Evolutionary conservation across 2,113 vertebrate species (phyloP).

Genomic region (Phaethornis superciliosus): DNA sequence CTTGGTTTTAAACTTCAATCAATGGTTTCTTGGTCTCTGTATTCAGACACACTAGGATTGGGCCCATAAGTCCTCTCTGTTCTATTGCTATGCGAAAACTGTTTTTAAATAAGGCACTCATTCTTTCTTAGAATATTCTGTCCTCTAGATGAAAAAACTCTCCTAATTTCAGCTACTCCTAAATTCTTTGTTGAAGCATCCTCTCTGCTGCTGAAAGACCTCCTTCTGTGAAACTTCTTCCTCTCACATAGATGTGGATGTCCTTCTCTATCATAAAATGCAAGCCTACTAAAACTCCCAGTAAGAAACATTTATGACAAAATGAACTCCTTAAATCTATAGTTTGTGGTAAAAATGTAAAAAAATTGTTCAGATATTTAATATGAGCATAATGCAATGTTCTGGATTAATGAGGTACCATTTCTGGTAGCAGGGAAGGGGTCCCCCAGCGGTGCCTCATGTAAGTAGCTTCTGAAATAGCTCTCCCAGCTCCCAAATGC

Average conservation of each 20-base stretch:
- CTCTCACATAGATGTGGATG: background rate
- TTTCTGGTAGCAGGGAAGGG: too few species aligned
- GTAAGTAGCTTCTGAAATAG: too few species aligned
- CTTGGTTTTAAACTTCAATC: background rate
- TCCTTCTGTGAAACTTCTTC: background rate
- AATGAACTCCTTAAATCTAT: background rate
- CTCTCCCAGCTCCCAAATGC: too few species aligned
- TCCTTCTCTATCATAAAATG: background rate
- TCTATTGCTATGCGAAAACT: background rate
- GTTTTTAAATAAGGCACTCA: background rate
- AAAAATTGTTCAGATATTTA: background rate
- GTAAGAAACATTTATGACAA: background rate
- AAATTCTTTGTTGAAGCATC: background rate
- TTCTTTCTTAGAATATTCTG: background rate
- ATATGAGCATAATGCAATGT: background rate
- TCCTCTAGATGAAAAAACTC: background rate
- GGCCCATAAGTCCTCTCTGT: background rate
- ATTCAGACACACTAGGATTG: background rate
- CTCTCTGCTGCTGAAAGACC: background rate
- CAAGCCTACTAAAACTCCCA: background rate
- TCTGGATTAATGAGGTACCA: background rate
- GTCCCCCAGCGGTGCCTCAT: too few species aligned
- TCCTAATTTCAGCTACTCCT: background rate
- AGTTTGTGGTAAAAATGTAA: background rate
- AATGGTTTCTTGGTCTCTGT: background rate